Evolutionary conservation across 2,888 invertebrate genomes (phyloP), one percentile per base, ranked within the genome.

Genomic region (Cylloceria caligata): DNA sequence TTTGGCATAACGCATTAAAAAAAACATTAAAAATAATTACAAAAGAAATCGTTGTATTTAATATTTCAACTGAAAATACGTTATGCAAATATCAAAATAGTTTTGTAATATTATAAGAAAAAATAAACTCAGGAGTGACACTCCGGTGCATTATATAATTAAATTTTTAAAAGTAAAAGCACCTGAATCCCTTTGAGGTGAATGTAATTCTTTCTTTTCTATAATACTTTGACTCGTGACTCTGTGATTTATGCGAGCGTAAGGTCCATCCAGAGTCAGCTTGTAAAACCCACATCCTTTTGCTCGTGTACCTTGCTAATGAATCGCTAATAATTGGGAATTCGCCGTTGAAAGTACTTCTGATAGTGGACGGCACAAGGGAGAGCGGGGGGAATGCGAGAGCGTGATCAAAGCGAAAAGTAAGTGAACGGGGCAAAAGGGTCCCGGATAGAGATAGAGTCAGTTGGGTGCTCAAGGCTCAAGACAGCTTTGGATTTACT

Each of bases 371-470:
- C 27, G 16, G 36, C 34, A 16, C 27, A 16, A 16, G 39, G 52
- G 24, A 49, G 7, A 7, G 30, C 13, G 30, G 4, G 36, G 49
- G n/a, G 24, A 1, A n/a, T n/a, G 21, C 45, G 77, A 62, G 67
- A 68, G 36, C 75, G 42, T 83, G 84, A 86, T 86, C 85, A 86
- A 86, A 86, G 86, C 71, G 83, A 84, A 85, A 71, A 80, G 78
- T 85, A 83, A 85, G 84, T 85, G 84, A 80, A 83, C 77, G 83
- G 76, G 78, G 47, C 55, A 68, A 73, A 79, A 69, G 65, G 68
- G 68, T 68, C 64, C 30, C 21, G 19, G 68, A 72, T 64, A 65
- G 21, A 68, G 47, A 68, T 83, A 72, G 60, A 64, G 34, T 34
- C 64, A 69, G 72, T 60, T 75, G 60, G 64, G 36, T 57, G 57